Evolutionary conservation across 2,113 vertebrate genomes (phyloP), one percentile per base, ranked within the genome.

Genomic region (Orycteropus afer): DNA sequence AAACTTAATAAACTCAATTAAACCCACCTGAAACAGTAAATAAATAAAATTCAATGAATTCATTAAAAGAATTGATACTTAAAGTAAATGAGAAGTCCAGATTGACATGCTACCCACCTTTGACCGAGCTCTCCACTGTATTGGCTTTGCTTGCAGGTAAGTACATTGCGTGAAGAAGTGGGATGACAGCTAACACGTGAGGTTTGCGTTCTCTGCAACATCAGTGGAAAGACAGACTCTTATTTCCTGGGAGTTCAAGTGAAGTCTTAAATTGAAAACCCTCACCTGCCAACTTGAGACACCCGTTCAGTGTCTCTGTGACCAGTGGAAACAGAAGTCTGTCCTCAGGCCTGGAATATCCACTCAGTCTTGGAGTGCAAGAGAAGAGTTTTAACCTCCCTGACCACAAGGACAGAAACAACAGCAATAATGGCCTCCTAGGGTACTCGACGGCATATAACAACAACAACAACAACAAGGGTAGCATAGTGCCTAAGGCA

Each of bases 211-310:
- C 40, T 34, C 53, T 77, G 77, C 61, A 84, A 27, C 34, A 6
- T 27, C 2, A 27, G 11, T 22, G 42, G 22, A 47, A 81, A 57
- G 23, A 7, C 2, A 73, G 11, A 80, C 47, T 14, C 25, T 25
- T 3, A 49, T 40, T 55, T 25, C 49, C 6, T 45, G 25, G 17
- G 32, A 6, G 2, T 65, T 34, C 42, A 3, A 2, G 0, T 3
- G 45, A 67, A 25, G 37, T 29, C 27, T 0, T 5, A 20, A 51
- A 7, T 10, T 42, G 14, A 20, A 84, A 61, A 9, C 45, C 82
- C 7, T 79, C 3, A 0, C 0, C 17, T 20, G 42, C 15, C 9
- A 34, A 14, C 0, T 13, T 3, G 10, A 45, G 12, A 22, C 47
- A 47, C 22, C 63, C 25, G 23, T 53, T 15, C 4, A 7, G 7